Evolutionary conservation across 2,888 invertebrate species (phyloP).

Genomic region (Asteroscopus sphinx): DNA sequence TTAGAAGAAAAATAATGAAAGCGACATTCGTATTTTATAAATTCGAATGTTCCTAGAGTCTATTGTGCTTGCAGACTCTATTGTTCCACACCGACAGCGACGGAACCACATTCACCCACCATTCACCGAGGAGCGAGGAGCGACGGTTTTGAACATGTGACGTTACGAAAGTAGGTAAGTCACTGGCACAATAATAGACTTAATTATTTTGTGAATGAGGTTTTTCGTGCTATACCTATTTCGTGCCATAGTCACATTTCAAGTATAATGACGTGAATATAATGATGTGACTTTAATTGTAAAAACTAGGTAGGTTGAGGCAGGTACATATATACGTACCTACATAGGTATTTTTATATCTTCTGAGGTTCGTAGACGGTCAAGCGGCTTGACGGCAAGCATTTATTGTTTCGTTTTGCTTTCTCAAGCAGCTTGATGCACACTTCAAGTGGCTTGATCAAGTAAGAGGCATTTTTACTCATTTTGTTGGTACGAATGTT

Average conservation of each 20-base stretch:
- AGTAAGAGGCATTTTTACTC: too few relatives aligned
- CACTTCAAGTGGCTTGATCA: too few relatives aligned
- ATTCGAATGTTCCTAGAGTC: conserved; percentile 56
- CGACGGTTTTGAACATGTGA: conserved; percentile 18
- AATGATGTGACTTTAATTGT: background rate
- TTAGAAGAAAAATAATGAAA: conserved; percentile 2
- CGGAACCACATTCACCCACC: conserved; percentile 20
- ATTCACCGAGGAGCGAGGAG: conserved; percentile 21
- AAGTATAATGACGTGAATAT: background rate
- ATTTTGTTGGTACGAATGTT: too few relatives aligned
- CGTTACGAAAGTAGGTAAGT: conserved; percentile 12
- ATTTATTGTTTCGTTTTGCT: too few relatives aligned
- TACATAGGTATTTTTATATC: too few relatives aligned
- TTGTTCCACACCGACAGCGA: conserved; percentile 30
- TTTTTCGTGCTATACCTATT: background rate
- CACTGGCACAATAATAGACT: conserved; percentile 1
- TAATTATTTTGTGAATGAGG: conserved; percentile 1
- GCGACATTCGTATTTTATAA: conserved; percentile 24
- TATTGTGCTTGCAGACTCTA: conserved; percentile 33
- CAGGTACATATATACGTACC: background rate
- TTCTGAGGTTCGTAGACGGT: too few relatives aligned
- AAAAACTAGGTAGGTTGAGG: background rate
- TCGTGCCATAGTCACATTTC: too few relatives aligned
- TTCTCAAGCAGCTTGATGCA: too few relatives aligned
- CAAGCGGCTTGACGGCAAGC: too few relatives aligned